A percentile compares a stretch with the other conserved stretches of the same genome.
phyloP scores from a whole-genome alignment of 2,888 invertebrate genomes.

The Pristionchus mayeri region DNA sequence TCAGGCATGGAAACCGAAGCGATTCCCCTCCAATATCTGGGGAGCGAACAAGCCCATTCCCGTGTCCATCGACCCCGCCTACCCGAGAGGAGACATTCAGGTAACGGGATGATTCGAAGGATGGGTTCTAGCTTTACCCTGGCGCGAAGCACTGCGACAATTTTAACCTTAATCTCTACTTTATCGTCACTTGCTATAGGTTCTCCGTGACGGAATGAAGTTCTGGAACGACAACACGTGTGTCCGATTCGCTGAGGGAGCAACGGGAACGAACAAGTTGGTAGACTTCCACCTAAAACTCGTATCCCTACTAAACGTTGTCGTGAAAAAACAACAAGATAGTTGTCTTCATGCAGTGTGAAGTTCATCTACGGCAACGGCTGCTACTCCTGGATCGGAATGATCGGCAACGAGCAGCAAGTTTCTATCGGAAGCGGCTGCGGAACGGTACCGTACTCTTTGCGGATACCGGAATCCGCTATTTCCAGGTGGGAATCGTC shows the following conservation, averaged over 20 bases:
- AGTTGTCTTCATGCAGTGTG: background rate
- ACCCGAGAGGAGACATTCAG: conserved; percentile 1
- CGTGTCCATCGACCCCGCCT: conserved; percentile 7
- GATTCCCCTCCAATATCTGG: conserved; percentile 43
- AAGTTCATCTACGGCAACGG: conserved; percentile 48
- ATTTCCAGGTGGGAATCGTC: conserved; percentile 42
- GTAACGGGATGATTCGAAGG: background rate
- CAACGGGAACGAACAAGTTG: conserved; percentile 24
- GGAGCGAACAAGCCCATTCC: conserved; percentile 31
- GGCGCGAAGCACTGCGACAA: no score
- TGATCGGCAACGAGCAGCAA: conserved; percentile 46
- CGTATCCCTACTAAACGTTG: background rate
- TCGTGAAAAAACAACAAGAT: background rate
- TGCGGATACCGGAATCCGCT: background rate
- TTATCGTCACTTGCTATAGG: background rate
- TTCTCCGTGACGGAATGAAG: conserved; percentile 18
- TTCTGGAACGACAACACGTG: conserved; percentile 48
- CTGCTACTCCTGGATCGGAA: conserved; percentile 48
- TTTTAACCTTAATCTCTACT: no score
- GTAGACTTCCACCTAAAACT: background rate
- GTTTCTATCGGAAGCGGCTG: conserved; percentile 47
- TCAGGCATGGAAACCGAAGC: conserved; percentile 29
- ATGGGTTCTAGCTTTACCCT: background rate
- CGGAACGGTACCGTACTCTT: background rate
- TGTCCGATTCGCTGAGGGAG: conserved; percentile 24